Base-by-base conservation (phyloP, 2,113 vertebrate species). In the Anthoscopus minutus region DNA sequence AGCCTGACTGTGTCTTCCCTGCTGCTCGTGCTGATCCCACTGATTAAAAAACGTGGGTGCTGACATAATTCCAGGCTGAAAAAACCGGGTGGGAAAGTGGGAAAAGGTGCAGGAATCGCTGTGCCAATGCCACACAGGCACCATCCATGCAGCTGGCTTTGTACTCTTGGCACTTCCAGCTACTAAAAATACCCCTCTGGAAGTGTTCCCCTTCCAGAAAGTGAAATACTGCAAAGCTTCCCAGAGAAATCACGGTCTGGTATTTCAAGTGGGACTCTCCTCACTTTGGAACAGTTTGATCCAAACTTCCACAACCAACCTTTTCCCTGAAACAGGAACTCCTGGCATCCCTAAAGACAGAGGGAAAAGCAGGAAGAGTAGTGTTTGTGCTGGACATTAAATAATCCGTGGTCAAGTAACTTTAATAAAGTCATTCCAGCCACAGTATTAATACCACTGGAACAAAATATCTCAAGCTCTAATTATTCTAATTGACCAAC, bases 71-170 rank as follows among this genome's bases (percentile, higher is more conserved):
- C 61, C 1, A 1, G 27, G 53, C 48, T 77, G 89, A 13, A 69
- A 86, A 77, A 23, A 2, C 0, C 1, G 0, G 66, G 11, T 0
- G 2, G 30, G 35, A 11, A 15, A 31, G 17, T 7, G n/a, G 61
- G 33, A 45, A 79, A 86, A 6, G 0, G 0, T 24, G 81, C 65
- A 48, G 79, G 58, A 35, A 18, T 67, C 2, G 7, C 74, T 15
- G 15, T 24, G 61, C 57, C 35, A 74, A 1, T 65, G 71, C 64
- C 15, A 0, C 2, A 27, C 65, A 74, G 78, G 37, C 35, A 11
- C 61, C 38, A 7, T 10, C 66, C 83, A 67, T 15, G 2, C 5
- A 5, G 7, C 27, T 28, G 23, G 27, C 38, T 53, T 9, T 45
- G 73, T 4, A 2, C 54, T 31, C 65, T 56, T 33, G 71, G 33